phyloP scores from a whole-genome alignment of 2,113 vertebrate species.

The Clarias batrachus region DNA sequence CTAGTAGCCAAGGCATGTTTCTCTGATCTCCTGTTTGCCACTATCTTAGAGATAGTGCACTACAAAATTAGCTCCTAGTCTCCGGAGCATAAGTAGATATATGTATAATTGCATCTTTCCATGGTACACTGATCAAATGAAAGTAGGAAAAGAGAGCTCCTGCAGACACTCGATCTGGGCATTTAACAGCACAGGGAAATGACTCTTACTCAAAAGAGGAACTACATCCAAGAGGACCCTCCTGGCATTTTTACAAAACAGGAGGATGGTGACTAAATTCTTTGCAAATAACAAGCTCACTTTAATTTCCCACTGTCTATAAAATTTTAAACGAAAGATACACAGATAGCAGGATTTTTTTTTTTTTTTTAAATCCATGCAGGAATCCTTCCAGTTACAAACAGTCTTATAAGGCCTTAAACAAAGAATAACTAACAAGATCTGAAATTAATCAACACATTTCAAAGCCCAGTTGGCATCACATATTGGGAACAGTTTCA shows the following conservation, averaged over 20 bases:
- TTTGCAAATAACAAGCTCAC: background rate
- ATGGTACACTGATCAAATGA: constrained; percentile 41
- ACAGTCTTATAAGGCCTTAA: background rate
- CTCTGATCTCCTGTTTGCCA: constrained; percentile 10
- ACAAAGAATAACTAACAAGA: constrained; percentile 1
- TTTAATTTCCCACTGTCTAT: constrained; percentile 6
- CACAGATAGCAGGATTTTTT: background rate
- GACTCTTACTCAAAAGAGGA: background rate
- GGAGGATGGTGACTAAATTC: background rate
- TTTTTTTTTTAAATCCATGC: background rate
- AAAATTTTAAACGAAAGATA: background rate
- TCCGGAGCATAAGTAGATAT: background rate
- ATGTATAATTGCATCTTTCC: constrained; percentile 34
- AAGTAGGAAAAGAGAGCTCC: constrained; percentile 4
- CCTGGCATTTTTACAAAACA: constrained; percentile 19
- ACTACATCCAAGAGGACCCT: background rate
- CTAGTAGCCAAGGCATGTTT: constrained; percentile 25
- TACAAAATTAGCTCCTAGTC: constrained; percentile 16
- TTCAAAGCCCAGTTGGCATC: constrained; percentile 14
- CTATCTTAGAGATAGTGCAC: constrained; percentile 29
- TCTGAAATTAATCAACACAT: constrained; percentile 30
- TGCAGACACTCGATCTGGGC: constrained; percentile 27
- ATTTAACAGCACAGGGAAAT: constrained; percentile 25
- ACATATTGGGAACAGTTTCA: constrained; percentile 28
- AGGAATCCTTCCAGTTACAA: background rate